Percentiles rank a stretch among this genome's conserved stretches.
phyloP scores from a whole-genome alignment of 2,797 vertebrate genomes.

The Ctenopoma kingsleyae region DNA sequence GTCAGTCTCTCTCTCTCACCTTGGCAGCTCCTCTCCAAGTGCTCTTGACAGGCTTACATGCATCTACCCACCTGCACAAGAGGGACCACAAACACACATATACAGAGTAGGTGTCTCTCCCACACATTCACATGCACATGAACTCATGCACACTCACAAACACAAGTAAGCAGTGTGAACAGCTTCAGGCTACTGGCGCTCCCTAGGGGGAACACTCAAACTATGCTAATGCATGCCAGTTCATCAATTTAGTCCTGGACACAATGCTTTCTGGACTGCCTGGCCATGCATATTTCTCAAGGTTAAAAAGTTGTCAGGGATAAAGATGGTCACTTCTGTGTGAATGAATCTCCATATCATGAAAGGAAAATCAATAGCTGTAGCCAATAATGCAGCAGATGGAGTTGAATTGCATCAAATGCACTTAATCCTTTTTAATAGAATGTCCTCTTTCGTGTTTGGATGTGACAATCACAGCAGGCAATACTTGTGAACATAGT shows the following conservation, averaged over 20 bases:
- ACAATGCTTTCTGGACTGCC: conserved; percentile 59
- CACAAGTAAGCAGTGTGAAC: conserved; percentile 31
- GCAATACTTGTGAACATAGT: neutral
- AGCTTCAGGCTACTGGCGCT: conserved; percentile 60
- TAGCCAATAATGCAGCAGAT: conserved; percentile 67
- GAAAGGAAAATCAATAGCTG: conserved; percentile 75
- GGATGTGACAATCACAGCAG: conserved; percentile 24
- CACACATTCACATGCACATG: conserved; percentile 20
- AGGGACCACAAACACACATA: conserved; percentile 50
- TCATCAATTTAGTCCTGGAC: conserved; percentile 76
- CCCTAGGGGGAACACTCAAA: conserved; percentile 71
- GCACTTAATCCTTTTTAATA: conserved; percentile 49
- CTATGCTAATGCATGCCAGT: conserved; percentile 81
- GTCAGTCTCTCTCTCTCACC: conserved; percentile 77
- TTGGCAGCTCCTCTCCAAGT: conserved; percentile 76
- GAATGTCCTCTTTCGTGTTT: conserved; percentile 36
- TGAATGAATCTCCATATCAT: conserved; percentile 77
- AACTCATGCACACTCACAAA: conserved; percentile 38
- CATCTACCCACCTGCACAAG: conserved; percentile 75
- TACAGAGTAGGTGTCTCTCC: conserved; percentile 43
- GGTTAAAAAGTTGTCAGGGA: conserved; percentile 76
- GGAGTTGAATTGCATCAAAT: conserved; percentile 63
- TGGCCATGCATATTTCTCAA: conserved; percentile 76
- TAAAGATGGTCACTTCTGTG: conserved; percentile 57
- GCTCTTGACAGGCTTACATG: conserved; percentile 80